Conservation (phyloP, 2,888 invertebrate species). For the Chrysodeixis includens region DNA sequence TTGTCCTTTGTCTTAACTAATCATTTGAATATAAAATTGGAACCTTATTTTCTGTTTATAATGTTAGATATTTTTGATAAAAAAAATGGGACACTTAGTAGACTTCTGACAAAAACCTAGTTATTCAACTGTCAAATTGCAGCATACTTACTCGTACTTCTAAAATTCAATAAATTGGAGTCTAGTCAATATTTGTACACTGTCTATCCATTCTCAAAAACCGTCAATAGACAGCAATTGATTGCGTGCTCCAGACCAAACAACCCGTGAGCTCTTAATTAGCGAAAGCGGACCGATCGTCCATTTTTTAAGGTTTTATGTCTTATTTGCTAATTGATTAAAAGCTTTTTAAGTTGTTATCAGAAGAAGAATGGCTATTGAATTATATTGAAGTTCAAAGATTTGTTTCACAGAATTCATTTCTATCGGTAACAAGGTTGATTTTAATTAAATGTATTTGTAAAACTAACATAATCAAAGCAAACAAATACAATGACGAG, state of each 20-base stretch:
- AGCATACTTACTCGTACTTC: neutral
- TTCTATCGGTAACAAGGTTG: neutral
- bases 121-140: neutral
- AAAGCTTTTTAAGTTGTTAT: slow-evolving; percentile 26
- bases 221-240: slow-evolving; percentile 20
- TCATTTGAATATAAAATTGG: slow-evolving; percentile 5
- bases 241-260: slow-evolving; percentile 12
- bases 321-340: slow-evolving; percentile 42
- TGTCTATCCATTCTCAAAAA: slow-evolving; percentile 12
- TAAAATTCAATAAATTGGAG: too few relatives aligned
- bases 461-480: too few relatives aligned
- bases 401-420: neutral
- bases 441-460: neutral
- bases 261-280: slow-evolving; percentile 14
- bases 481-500: too few relatives aligned
- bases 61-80: neutral
- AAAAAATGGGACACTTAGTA: too few relatives aligned
- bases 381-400: neutral
- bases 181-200: too few relatives aligned
- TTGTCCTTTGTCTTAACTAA: slow-evolving; percentile 6
- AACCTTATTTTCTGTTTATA: neutral
- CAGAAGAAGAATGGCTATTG: slow-evolving; percentile 13
- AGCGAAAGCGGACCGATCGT: slow-evolving; percentile 20
- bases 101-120: too few relatives aligned
- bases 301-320: slow-evolving; percentile 34